Conservation (phyloP, 2,797 vertebrate genomes). For the Intellagama lesueurii region DNA sequence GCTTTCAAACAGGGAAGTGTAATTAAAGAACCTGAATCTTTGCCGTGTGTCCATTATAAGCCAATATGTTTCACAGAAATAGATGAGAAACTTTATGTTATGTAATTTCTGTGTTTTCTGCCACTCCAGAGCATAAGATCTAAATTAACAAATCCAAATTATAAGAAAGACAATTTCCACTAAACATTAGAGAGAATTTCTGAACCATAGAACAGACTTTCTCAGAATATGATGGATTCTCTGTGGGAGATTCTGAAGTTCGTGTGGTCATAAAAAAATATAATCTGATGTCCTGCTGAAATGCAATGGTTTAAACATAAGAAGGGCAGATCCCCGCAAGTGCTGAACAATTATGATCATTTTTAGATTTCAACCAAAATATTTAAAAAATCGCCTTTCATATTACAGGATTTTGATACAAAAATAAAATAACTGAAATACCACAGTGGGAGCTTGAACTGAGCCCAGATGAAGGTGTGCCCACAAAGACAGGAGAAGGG, state of each 20-base stretch:
- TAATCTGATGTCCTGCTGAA: background rate
- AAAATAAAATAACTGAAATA: constrained; percentile 75
- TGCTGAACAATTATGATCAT: background rate
- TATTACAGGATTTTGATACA: background rate
- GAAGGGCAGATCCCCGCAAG: background rate
- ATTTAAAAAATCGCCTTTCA: background rate
- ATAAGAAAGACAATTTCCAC: too few species aligned
- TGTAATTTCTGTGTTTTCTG: too few species aligned
- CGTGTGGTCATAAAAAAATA: background rate
- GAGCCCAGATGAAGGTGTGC: constrained; percentile 78
- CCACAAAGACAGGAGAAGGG: constrained; percentile 79
- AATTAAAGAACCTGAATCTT: background rate
- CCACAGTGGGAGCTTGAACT: constrained; percentile 82
- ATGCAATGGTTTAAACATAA: background rate
- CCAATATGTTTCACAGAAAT: background rate
- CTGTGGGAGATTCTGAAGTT: too few species aligned
- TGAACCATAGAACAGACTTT: too few species aligned
- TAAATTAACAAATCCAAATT: too few species aligned
- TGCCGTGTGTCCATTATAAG: background rate
- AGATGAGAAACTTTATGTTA: background rate
- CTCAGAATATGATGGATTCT: too few species aligned
- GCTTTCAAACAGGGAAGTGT: background rate
- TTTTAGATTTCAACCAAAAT: background rate
- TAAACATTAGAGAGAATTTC: too few species aligned
- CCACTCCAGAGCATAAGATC: too few species aligned